A percentile compares a stretch with the other conserved stretches of the same genome.
phyloP scores from a whole-genome alignment of 2,113 vertebrate species.

The Isichthys henryi region DNA sequence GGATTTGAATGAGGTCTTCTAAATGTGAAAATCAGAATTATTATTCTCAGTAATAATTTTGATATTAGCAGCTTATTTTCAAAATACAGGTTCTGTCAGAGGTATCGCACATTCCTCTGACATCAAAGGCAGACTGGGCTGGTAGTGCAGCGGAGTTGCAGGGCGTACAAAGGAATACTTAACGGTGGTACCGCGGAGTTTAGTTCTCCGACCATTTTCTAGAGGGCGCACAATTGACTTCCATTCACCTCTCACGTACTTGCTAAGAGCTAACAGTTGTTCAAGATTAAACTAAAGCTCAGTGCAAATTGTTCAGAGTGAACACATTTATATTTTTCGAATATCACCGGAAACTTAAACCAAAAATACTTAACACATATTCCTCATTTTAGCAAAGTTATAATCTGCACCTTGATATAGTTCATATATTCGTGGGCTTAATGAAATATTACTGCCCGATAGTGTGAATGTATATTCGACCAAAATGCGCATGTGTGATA shows the following conservation, averaged over 20 bases:
- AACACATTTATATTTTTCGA: background rate
- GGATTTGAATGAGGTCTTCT: background rate
- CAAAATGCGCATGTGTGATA: background rate
- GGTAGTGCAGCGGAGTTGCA: too few species aligned
- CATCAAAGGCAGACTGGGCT: background rate
- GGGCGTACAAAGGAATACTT: slow-evolving; percentile 24
- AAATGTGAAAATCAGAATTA: background rate
- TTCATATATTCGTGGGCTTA: background rate
- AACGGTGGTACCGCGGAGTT: slow-evolving; percentile 25
- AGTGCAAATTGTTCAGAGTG: background rate
- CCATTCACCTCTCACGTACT: background rate
- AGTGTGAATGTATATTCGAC: background rate
- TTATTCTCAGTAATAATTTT: background rate
- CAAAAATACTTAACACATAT: background rate
- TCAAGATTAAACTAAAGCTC: background rate
- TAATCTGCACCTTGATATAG: background rate
- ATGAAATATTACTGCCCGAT: background rate
- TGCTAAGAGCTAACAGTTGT: background rate
- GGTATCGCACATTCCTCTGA: slow-evolving; percentile 13
- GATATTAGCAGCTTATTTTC: background rate
- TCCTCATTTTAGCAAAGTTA: background rate
- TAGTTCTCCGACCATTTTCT: slow-evolving; percentile 21
- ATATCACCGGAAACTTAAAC: background rate
- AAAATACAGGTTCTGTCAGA: slow-evolving; percentile 13
- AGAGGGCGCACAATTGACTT: slow-evolving; percentile 31